A percentile compares a stretch with the other conserved stretches of the same genome.
These are phyloP conservation scores for Drosophila ogumai DNA, from an alignment of 1,140 invertebrate genomes.

Conservation along the genomic window DNA sequence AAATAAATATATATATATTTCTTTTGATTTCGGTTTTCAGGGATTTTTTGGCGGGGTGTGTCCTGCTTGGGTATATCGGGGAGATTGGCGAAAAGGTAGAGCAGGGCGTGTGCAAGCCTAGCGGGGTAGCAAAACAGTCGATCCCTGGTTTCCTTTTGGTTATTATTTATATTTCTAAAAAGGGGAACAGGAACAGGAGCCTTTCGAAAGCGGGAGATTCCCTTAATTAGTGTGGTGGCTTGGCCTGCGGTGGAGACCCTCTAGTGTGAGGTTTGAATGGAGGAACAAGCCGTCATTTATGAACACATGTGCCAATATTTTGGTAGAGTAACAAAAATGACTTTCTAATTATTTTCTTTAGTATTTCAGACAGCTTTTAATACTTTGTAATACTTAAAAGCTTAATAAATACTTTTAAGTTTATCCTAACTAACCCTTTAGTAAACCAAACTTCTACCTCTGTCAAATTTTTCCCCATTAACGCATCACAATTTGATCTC, in stretches of 20 bases:
- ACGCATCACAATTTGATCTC: too few relatives aligned
- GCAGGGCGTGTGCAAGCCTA: slow-evolving; percentile 62
- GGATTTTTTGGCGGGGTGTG: slow-evolving; percentile 15
- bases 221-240: slow-evolving; percentile 40
- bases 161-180: not conserved
- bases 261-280: not conserved
- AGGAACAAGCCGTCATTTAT: not conserved
- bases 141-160: not conserved
- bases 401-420: not conserved
- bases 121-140: slow-evolving; percentile 44
- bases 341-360: not conserved
- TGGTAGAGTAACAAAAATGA: not conserved
- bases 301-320: slow-evolving; percentile 12
- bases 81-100: slow-evolving; percentile 72
- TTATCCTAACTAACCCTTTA: not conserved
- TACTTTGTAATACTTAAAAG: not conserved
- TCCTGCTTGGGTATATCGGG: slow-evolving; percentile 29
- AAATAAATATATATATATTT: slow-evolving; percentile 13
- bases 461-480: not conserved
- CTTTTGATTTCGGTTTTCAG: slow-evolving; percentile 10
- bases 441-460: not conserved
- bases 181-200: not conserved
- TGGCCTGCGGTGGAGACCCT: slow-evolving; percentile 6
- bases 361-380: not conserved
- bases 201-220: slow-evolving; percentile 7